These are phyloP conservation scores for Cyprinus carpio DNA, from an alignment of 2,113 vertebrate species.

Conservation along the genomic window DNA sequence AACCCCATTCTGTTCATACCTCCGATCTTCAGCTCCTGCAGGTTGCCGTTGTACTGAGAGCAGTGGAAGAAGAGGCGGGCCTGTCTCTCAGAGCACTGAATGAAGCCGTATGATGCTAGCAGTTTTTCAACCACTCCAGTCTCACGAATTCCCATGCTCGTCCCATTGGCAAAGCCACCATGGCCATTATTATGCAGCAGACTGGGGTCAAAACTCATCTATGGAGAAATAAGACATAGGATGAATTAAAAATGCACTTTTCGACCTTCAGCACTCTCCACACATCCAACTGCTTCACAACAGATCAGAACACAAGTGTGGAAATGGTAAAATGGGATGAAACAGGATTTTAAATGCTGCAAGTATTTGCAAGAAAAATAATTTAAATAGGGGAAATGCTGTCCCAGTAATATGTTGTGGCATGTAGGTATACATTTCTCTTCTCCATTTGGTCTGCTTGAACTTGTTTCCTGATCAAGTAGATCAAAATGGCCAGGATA, in stretches of 20 bases:
- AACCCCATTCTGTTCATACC: constrained; percentile 72
- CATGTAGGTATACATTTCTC: not conserved
- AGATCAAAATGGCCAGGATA: not conserved
- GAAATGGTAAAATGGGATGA: constrained; percentile 41
- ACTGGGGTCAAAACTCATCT: constrained; percentile 99
- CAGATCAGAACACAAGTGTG: not conserved
- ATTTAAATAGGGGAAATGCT: not conserved
- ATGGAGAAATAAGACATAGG: constrained; percentile 46
- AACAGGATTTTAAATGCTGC: not conserved
- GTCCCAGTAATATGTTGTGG: not conserved
- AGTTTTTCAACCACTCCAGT: constrained; percentile 98
- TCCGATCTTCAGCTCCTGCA: constrained; percentile 99
- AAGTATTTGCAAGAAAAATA: not conserved
- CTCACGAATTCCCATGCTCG: constrained; percentile 90
- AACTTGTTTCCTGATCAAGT: not conserved
- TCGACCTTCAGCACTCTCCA: not conserved
- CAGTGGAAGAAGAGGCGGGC: constrained; percentile 98
- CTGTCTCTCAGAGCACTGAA: constrained; percentile 98
- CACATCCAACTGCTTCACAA: not conserved
- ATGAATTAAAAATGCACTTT: constrained; percentile 8
- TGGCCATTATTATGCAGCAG: constrained; percentile 99
- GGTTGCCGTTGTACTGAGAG: constrained; percentile 97
- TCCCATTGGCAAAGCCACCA: constrained; percentile 94
- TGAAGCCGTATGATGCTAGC: constrained; percentile 96
- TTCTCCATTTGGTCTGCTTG: not conserved